Evolutionary conservation across 1,140 invertebrate genomes (phyloP), one percentile per base, ranked within the genome.

Genomic region (Calephelis virginiensis): DNA sequence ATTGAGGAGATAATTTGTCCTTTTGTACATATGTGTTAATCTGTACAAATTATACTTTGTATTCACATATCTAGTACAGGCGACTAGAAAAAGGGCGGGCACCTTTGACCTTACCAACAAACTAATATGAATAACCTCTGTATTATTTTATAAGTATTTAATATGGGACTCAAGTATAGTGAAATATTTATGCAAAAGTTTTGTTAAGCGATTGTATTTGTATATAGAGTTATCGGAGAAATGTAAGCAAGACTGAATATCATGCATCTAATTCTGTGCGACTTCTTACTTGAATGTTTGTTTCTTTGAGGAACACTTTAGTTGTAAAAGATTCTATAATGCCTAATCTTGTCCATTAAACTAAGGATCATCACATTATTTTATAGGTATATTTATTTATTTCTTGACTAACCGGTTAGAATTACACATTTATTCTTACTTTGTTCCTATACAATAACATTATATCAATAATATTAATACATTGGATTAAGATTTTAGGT

Each of bases 81-180:
- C 77, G 85, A 74, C 83, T 89, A 86, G 77, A 69, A 13, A 75
- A 80, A 83, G 74, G 86, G 86, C 84, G 63, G 85, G 86, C 67
- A 77, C 85, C 84, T 86, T 83, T 78, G 65, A 74, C 70, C 63
- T 43, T 80, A 83, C 69, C 73, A 69, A 81, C 69, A 76, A 81
- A 75, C 72, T 73, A 75, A 77, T 78, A 78, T 76, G 80, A 83
- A 78, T 77, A 82, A 87, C 68, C 61, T 71, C 68, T 85, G 80
- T 89, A 82, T 86, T 85, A 84, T 77, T 8, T 82, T 68, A 49
- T 89, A 88, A 88, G 82, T 89, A 86, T 88, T 81, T 74, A 76
- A 84, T 85, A 84, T 86, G 84, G 85, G 85, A 90, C 85, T 89
- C 86, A 90, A 90, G 74, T 90, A 86, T 90, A 90, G 87, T 82